Evolutionary conservation across 1,140 invertebrate species (phyloP), one percentile per base, ranked within the genome.

Genomic region (Apocrypta bakeri): DNA sequence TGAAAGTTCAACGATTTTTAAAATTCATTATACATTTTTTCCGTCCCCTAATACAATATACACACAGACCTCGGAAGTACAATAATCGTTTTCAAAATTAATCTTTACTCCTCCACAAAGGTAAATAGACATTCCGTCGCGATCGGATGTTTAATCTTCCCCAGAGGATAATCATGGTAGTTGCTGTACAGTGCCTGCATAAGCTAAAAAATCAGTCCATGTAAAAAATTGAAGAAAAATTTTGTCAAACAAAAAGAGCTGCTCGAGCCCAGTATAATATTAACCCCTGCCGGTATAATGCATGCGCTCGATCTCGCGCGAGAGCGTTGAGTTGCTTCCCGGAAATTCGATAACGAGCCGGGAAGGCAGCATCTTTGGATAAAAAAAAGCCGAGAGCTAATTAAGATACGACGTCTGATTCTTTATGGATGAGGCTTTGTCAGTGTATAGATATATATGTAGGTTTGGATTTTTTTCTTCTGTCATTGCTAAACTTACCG

Each of bases 201-300:
- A n/a, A n/a, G n/a, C n/a, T n/a, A n/a, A n/a, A n/a, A n/a, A n/a
- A n/a, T n/a, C n/a, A n/a, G n/a, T n/a, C n/a, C n/a, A n/a, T n/a
- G n/a, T n/a, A n/a, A n/a, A n/a, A n/a, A n/a, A n/a, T n/a, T n/a
- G n/a, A n/a, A n/a, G n/a, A n/a, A n/a, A n/a, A n/a, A n/a, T n/a
- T n/a, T n/a, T n/a, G n/a, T n/a, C 33, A 56, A 14, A 56, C 17
- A 31, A 74, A 72, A 29, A 74, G 25, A 56, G 24, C 29, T 21
- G 27, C 17, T 17, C 33, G 40, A 24, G 61, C 69, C 37, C 48
- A 75, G 66, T 74, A 33, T 82, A 82, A 73, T 80, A 68, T 79
- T 83, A 77, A 80, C 24, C 75, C 77, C 79, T 37, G 3, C 2
- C 3, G 14, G 24, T 29, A 37, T 37, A 24, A 29, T 14, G 24